phyloP scores from a whole-genome alignment of 2,797 vertebrate species.

The Xenopus petersii region DNA sequence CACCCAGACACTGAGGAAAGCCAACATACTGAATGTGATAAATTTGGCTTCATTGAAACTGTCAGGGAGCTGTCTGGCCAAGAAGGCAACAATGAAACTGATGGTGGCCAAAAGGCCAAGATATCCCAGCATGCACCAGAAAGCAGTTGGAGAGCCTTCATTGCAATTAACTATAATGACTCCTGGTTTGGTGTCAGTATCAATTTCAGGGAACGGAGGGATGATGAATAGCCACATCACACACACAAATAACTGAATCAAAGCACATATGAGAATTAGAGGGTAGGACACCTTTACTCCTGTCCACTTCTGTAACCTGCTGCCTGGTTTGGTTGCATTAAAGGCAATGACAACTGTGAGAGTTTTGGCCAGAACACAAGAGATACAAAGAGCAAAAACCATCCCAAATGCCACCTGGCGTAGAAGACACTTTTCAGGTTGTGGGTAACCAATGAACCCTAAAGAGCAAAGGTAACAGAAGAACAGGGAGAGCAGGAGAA shows the following conservation, averaged over 20 bases:
- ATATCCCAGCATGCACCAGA: slow-evolving; percentile 35
- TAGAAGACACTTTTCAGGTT: slow-evolving; percentile 1
- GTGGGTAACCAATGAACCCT: slow-evolving; percentile 22
- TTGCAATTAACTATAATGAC: slow-evolving; percentile 24
- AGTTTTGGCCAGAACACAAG: slow-evolving; percentile 29
- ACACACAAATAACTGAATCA: slow-evolving; percentile 27
- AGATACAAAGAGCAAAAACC: slow-evolving; percentile 16
- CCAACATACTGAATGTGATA: slow-evolving; percentile 39
- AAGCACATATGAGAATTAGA: not conserved
- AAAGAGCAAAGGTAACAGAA: slow-evolving; percentile 29
- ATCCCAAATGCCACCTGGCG: slow-evolving; percentile 19
- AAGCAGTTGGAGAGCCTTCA: slow-evolving; percentile 15
- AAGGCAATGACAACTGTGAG: slow-evolving; percentile 23
- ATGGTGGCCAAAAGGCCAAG: slow-evolving; percentile 30
- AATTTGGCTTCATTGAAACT: slow-evolving; percentile 46
- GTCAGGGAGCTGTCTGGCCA: not conserved
- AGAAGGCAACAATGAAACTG: slow-evolving; percentile 47
- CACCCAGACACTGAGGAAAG: slow-evolving; percentile 28
- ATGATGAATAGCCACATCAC: not conserved
- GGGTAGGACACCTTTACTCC: not conserved
- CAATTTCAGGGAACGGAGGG: slow-evolving; percentile 22
- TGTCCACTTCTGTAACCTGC: slow-evolving; percentile 17
- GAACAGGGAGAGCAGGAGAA: slow-evolving; percentile 19
- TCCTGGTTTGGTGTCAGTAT: slow-evolving; percentile 5
- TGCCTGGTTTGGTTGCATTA: slow-evolving; percentile 20